Evolutionary conservation across 2,797 vertebrate species (phyloP).

Genomic region (Lutjanus campechanus): DNA sequence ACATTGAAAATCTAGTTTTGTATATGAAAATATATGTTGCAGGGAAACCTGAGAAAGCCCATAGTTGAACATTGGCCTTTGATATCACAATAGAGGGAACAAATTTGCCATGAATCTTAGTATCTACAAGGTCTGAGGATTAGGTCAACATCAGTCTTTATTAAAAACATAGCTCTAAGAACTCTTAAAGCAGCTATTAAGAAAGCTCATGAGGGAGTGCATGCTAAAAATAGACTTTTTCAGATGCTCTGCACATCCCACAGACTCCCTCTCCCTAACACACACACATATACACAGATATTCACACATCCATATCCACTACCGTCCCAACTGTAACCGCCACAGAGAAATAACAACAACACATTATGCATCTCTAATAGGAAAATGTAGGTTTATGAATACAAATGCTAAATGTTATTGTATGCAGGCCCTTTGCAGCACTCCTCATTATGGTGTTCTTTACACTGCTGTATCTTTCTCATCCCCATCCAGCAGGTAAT

Average conservation of each 20-base stretch:
- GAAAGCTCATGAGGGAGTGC: slow-evolving; percentile 69
- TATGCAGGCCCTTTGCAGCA: slow-evolving; percentile 38
- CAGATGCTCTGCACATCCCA: slow-evolving; percentile 71
- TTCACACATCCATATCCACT: slow-evolving; percentile 43
- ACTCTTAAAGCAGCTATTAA: slow-evolving; percentile 71
- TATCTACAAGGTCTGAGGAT: slow-evolving; percentile 58
- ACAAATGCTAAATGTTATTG: slow-evolving; percentile 25
- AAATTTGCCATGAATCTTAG: slow-evolving; percentile 47
- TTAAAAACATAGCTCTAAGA: slow-evolving; percentile 65
- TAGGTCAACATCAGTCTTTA: slow-evolving; percentile 58
- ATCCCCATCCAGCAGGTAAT: slow-evolving; percentile 40
- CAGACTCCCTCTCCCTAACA: slow-evolving; percentile 46
- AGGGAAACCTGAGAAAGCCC: slow-evolving; percentile 7
- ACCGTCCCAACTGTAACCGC: slow-evolving; percentile 28
- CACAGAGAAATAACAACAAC: slow-evolving; percentile 46
- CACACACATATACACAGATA: slow-evolving; percentile 27
- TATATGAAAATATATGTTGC: slow-evolving; percentile 2
- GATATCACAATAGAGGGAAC: slow-evolving; percentile 31
- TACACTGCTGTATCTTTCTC: slow-evolving; percentile 30
- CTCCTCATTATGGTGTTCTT: slow-evolving; percentile 42
- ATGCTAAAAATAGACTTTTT: slow-evolving; percentile 80
- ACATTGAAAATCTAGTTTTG: background rate
- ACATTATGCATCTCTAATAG: slow-evolving; percentile 15
- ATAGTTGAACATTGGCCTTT: slow-evolving; percentile 47
- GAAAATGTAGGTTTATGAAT: slow-evolving; percentile 20